Percentiles rank a stretch among this genome's conserved stretches.
Evolutionary conservation across 2,888 invertebrate genomes (phyloP).

Genomic region (Cantharis nigra): DNA sequence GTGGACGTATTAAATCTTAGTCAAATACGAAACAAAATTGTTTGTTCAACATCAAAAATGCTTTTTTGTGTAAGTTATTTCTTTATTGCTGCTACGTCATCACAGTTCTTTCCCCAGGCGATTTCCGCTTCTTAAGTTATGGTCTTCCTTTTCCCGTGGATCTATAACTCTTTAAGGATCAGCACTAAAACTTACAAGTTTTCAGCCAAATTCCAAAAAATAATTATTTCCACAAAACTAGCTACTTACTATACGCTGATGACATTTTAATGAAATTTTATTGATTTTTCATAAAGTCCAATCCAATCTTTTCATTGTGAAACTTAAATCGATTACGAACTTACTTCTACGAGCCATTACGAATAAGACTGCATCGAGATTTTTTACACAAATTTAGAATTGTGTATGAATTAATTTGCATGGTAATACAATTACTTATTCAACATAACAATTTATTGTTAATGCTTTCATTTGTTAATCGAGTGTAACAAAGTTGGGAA

Average conservation of each 20-base stretch:
- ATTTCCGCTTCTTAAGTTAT: conserved; percentile 39
- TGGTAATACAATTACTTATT: not conserved
- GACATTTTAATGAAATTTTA: not conserved
- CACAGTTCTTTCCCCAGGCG: conserved; percentile 30
- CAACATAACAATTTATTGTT: not conserved
- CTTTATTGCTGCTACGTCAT: conserved; percentile 29
- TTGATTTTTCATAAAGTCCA: not conserved
- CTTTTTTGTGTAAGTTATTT: conserved; percentile 13
- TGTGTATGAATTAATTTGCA: conserved; percentile 6
- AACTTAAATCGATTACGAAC: not conserved
- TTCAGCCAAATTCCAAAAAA: conserved; percentile 30
- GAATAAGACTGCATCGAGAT: not conserved
- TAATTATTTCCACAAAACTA: conserved; percentile 16
- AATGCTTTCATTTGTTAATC: conserved; percentile 23
- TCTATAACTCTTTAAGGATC: conserved; percentile 38
- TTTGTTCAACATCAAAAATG: conserved; percentile 7
- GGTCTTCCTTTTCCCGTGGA: conserved; percentile 39
- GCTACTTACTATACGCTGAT: not conserved
- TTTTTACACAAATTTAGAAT: not conserved
- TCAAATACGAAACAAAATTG: conserved; percentile 3
- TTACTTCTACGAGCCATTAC: not conserved
- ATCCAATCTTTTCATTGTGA: not conserved
- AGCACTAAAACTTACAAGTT: conserved; percentile 39
- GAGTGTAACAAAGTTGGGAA: conserved; percentile 26
- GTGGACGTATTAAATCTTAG: not conserved